These are phyloP conservation scores for Steinernema carpocapsae DNA, from an alignment of 2,888 invertebrate genomes.

Conservation along the genomic window DNA sequence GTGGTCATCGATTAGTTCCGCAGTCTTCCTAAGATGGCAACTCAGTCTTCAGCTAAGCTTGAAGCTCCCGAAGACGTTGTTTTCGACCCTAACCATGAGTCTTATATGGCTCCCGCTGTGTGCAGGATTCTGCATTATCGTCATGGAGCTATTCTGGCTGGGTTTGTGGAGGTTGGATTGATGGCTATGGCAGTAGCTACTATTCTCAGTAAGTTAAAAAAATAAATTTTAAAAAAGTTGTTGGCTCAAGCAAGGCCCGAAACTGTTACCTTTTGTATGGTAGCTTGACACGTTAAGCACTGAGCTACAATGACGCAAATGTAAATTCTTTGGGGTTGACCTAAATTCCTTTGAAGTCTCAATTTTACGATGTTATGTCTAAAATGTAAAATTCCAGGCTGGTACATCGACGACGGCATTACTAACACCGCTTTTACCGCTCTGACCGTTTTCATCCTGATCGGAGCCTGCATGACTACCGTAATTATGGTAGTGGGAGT, in stretches of 20 bases:
- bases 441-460: conserved; percentile 41
- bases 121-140: conserved; percentile 65
- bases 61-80: conserved; percentile 36
- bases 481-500: conserved; percentile 56
- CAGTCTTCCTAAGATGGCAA: background rate
- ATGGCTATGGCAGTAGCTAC: conserved; percentile 39
- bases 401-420: background rate
- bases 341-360: no score
- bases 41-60: background rate
- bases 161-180: conserved; percentile 46
- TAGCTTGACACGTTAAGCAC: background rate
- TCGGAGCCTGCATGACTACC: conserved; percentile 47
- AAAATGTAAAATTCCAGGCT: no score
- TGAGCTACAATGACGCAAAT: no score
- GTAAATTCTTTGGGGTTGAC: no score
- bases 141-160: conserved; percentile 52
- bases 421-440: conserved; percentile 22
- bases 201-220: conserved; percentile 52
- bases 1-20: background rate
- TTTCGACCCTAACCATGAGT: conserved; percentile 60
- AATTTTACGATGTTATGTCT: no score
- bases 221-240: no score
- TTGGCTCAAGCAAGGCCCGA: no score
- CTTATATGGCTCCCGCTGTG: conserved; percentile 64
- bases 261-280: no score